Evolutionary conservation across 2,797 vertebrate species (phyloP).

Genomic region (Sebastes matsubarae): DNA sequence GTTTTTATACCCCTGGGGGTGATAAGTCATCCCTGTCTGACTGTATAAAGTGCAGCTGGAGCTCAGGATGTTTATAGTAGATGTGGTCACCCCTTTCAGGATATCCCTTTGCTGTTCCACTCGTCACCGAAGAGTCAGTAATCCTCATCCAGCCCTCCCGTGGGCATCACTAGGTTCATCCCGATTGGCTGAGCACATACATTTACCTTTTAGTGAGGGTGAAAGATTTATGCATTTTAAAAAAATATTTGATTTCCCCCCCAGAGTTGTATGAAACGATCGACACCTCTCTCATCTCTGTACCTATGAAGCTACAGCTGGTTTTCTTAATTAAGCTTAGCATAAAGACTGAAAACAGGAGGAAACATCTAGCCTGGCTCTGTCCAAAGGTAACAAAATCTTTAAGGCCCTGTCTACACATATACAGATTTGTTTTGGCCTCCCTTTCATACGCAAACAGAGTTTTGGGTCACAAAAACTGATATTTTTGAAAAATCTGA

Average conservation of each 20-base stretch:
- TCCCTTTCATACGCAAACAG: too few species aligned
- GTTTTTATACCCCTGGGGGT: conserved; percentile 1
- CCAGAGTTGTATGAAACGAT: background rate
- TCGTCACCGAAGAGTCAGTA: conserved; percentile 12
- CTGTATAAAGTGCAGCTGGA: conserved; percentile 24
- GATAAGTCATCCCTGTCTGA: conserved; percentile 27
- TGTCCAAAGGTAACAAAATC: background rate
- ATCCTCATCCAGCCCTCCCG: conserved; percentile 14
- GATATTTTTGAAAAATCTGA: too few species aligned
- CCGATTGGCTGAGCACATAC: background rate
- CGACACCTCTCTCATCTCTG: background rate
- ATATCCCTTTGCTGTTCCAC: background rate
- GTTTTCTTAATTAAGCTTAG: background rate
- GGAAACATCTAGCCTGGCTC: background rate
- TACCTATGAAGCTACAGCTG: background rate
- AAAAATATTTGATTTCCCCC: background rate
- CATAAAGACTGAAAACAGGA: background rate
- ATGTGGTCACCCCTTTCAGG: conserved; percentile 29
- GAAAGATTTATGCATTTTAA: background rate
- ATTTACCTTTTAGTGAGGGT: background rate
- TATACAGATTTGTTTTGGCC: too few species aligned
- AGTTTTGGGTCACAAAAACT: too few species aligned
- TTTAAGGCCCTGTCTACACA: too few species aligned
- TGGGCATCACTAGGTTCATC: background rate
- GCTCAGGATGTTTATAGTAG: conserved; percentile 23